Evolutionary conservation across 2,888 invertebrate genomes (phyloP).

Genomic region (Calameuta idolon): DNA sequence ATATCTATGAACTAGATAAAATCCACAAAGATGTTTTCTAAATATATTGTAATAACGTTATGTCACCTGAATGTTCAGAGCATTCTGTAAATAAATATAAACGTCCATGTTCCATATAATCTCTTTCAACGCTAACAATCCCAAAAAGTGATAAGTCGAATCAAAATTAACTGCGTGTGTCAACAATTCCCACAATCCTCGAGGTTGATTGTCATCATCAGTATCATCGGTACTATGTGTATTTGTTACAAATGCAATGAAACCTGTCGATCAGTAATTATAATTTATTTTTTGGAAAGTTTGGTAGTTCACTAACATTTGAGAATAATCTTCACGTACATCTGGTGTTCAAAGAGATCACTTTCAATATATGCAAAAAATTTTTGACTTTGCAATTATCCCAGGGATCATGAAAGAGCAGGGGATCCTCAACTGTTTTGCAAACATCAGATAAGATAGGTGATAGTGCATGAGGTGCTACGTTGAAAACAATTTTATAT

Average conservation of each 20-base stretch:
- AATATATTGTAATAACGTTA: neutral
- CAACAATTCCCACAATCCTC: conserved; percentile 51
- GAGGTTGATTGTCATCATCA: conserved; percentile 49
- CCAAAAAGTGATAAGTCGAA: conserved; percentile 56
- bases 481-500: conserved; percentile 43
- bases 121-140: conserved; percentile 51
- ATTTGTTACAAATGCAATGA: conserved; percentile 52
- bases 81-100: conserved; percentile 46
- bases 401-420: conserved; percentile 59
- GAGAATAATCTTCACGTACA: conserved; percentile 43
- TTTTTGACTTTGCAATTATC: conserved; percentile 42
- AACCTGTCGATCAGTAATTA: conserved; percentile 42
- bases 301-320: neutral
- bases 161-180: conserved; percentile 47
- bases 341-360: conserved; percentile 58
- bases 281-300: conserved; percentile 10
- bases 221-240: conserved; percentile 33
- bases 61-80: conserved; percentile 55
- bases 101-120: conserved; percentile 60
- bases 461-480: conserved; percentile 58
- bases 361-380: conserved; percentile 54
- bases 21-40: neutral
- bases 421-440: conserved; percentile 48
- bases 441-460: conserved; percentile 54
- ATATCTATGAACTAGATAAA: neutral